Base-by-base conservation (phyloP, 2,113 vertebrate species). In the Macroglossus sobrinus region DNA sequence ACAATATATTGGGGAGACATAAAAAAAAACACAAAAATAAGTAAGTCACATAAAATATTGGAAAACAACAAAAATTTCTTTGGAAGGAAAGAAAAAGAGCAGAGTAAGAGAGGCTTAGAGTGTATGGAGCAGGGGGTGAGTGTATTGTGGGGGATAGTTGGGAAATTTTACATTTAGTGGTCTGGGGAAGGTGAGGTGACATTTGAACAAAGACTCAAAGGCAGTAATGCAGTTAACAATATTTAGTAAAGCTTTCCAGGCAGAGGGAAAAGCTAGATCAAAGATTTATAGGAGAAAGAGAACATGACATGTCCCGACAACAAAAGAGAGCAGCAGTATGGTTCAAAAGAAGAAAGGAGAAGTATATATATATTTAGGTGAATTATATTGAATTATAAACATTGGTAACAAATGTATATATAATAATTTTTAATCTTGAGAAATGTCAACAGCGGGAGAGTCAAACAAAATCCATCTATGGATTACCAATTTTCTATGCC, bases 91-190 rank as follows among this genome's bases (percentile, higher is more conserved):
- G 24, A 5, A 40, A 89, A 71, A 57, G 33, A 71, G 4, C 28
- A 53, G 13, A n/a, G n/a, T n/a, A 61, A 75, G 35, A 61, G 14
- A 30, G 7, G 53, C 47, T 53, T 4, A 4, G 15, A 40, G 78
- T 13, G 2, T 33, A 57, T 1, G 13, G 19, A 5, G 12, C 0
- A 38, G 10, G 30, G 3, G 7, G 26, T 28, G 28, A n/a, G 22
- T 8, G 15, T 40, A 4, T 5, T 68, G 16, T 38, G 38, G 30
- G 0, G 16, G 2, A 26, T 8, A 21, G 9, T n/a, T n/a, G n/a
- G 63, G 19, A 26, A 57, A 79, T 28, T 57, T 57, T 4, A 59
- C 33, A 80, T 30, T 22, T 0, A 13, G 35, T 22, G 21, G 11
- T 16, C 33, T 57, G 21, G 18, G 15, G 14, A 55, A 26, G 7